phyloP scores from a whole-genome alignment of 2,888 invertebrate species.

The Idaea dimidiata region DNA sequence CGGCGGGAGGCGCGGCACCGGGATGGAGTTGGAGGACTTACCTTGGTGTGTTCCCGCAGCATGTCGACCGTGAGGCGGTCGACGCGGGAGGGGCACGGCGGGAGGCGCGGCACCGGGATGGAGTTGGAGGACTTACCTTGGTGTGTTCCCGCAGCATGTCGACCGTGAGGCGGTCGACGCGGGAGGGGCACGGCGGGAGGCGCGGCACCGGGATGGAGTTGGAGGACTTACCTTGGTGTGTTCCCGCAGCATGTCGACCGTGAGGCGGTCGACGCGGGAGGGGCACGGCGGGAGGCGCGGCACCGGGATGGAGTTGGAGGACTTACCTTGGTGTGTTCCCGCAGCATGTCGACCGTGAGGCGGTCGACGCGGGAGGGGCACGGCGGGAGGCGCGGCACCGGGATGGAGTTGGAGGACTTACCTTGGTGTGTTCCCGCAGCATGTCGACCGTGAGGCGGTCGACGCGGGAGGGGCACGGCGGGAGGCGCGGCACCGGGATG shows the following conservation, averaged over 20 bases:
- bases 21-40: slow-evolving; percentile 85
- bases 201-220: slow-evolving; percentile 89
- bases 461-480: slow-evolving; percentile 88
- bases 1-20: slow-evolving; percentile 88
- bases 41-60: slow-evolving; percentile 88
- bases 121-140: slow-evolving; percentile 88
- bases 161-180: slow-evolving; percentile 89
- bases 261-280: slow-evolving; percentile 87
- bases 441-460: slow-evolving; percentile 90
- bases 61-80: slow-evolving; percentile 90
- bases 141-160: slow-evolving; percentile 90
- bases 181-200: slow-evolving; percentile 87
- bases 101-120: slow-evolving; percentile 87
- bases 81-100: slow-evolving; percentile 88
- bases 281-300: slow-evolving; percentile 90
- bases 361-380: slow-evolving; percentile 89
- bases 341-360: slow-evolving; percentile 88
- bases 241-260: slow-evolving; percentile 90
- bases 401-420: slow-evolving; percentile 85
- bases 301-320: slow-evolving; percentile 87
- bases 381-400: slow-evolving; percentile 88
- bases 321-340: slow-evolving; percentile 89
- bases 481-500: slow-evolving; percentile 87
- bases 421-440: slow-evolving; percentile 88
- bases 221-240: slow-evolving; percentile 88